Evolutionary conservation across 1,140 invertebrate genomes (phyloP), one percentile per base, ranked within the genome.

Genomic region (Charaxes varanes): DNA sequence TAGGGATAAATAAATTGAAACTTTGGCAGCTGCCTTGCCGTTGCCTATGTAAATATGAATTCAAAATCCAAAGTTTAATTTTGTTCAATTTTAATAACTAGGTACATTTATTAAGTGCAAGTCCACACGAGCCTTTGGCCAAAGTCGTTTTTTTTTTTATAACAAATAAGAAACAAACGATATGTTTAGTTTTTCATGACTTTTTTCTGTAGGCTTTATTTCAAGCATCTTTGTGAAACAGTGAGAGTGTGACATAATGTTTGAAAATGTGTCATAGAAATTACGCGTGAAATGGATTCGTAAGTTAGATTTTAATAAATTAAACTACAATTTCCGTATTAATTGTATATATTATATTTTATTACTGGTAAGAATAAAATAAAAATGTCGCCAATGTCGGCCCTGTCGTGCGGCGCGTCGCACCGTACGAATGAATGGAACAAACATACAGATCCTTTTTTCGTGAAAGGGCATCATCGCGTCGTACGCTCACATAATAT

Each of bases 401-500:
- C 65, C 66, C 68, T 72, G 62, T 35, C 15, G 13, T 16, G 26
- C 36, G 34, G 34, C 44, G 50, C 26, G 44, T 41, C 43, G 40
- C 53, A 60, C 61, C 61, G 44, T 68, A 57, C 55, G 74, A 71
- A 62, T 78, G 74, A 74, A 74, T 74, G 69, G 55, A 50, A 49
- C 40, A 50, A 58, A 55, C 59, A 65, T 17, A 31, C 52, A 58
- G 49, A 57, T 59, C 65, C 61, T 68, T 67, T 73, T 68, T 65
- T 70, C 67, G 67, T 72, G 63, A 68, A 73, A 77, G 64, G 50
- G 55, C 66, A 66, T 63, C 58, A 62, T 62, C 46, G 43, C 55
- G 41, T 51, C 49, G 54, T 58, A 51, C 61, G 51, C 41, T 52
- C 50, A 52, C 47, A 53, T 34, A 34, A 31, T 31, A 31, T 31